Base-by-base conservation (phyloP, 2,113 vertebrate genomes). In the Scophthalmus maximus region DNA sequence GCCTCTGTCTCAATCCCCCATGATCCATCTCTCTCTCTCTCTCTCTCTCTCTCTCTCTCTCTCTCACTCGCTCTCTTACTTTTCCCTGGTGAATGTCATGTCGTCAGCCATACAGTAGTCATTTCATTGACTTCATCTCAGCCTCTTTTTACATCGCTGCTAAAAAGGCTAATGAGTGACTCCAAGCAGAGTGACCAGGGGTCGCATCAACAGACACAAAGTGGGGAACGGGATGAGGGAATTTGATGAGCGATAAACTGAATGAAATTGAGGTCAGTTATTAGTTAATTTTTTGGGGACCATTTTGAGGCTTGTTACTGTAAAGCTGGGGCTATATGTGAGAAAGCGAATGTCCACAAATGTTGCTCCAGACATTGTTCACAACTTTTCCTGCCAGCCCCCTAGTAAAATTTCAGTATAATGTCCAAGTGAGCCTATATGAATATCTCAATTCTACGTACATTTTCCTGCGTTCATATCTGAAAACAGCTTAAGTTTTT, bases 21-120 rank as follows among this genome's bases (percentile, higher is more conserved):
- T n/a, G n/a, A n/a, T n/a, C 40, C 25, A 22, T 76, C 40, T 56
- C 60, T 38, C 23, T 30, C 29, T 49, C 81, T 65, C 57, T 30
- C 40, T 83, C 42, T 17, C 46, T 49, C 30, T 32, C 30, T 32
- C 30, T 32, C 30, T 32, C 30, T 32, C 30, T 32, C 30, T 32
- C 30, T 32, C 30, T 32, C 30, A 5, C 30, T 32, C 30, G 5
- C 30, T 32, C 8, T 32, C 30, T 32, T 32, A n/a, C n/a, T 77
- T 76, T 58, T 91, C 79, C 18, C 26, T 2, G 40, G 52, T 60
- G 81, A 72, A 75, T 90, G 79, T 86, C 70, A 82, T 78, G 85
- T 69, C 88, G 81, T 85, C 87, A 84, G 79, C 36, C 69, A 7
- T n/a, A 12, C 22, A 34, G 59, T 87, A 79, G 84, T 83, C 81